These are phyloP conservation scores for Salvator merianae DNA, from an alignment of 2,113 vertebrate species.

Conservation along the genomic window DNA sequence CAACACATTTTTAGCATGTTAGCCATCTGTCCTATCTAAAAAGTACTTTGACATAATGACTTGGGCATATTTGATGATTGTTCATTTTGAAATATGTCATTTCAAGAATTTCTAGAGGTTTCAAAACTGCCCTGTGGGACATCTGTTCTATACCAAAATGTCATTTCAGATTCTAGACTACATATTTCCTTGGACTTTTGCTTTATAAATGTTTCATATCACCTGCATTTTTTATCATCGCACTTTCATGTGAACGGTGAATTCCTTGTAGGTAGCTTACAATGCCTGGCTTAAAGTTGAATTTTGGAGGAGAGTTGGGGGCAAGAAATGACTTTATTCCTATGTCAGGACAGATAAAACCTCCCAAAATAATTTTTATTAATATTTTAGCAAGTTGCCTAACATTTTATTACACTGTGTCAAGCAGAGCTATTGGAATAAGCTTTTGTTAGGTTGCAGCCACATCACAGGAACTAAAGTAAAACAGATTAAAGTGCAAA, in stretches of 20 bases:
- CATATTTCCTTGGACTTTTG: constrained; percentile 66
- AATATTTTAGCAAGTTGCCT: constrained; percentile 69
- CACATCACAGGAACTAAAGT: neutral
- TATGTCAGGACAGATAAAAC: constrained; percentile 63
- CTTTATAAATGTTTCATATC: constrained; percentile 83
- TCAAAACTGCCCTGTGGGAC: constrained; percentile 74
- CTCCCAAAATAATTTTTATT: constrained; percentile 68
- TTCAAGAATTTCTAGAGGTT: constrained; percentile 77
- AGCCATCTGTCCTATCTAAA: constrained; percentile 65
- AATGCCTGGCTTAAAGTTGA: constrained; percentile 50
- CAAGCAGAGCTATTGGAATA: accelerated
- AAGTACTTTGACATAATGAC: constrained; percentile 71
- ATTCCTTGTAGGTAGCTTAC: constrained; percentile 71
- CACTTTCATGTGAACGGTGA: constrained; percentile 75
- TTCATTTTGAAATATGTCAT: constrained; percentile 81
- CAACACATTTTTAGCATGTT: constrained; percentile 70
- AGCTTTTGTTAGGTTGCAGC: neutral
- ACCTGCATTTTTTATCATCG: constrained; percentile 82
- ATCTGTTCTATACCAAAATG: constrained; percentile 77
- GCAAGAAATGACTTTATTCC: constrained; percentile 56
- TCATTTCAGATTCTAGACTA: constrained; percentile 79
- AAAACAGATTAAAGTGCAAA: neutral
- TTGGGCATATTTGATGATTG: constrained; percentile 70
- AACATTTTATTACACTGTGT: constrained; percentile 41
- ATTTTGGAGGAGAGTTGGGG: constrained; percentile 24